Conservation (phyloP, 1,140 invertebrate species). For the Akabosia matsudoensis region DNA sequence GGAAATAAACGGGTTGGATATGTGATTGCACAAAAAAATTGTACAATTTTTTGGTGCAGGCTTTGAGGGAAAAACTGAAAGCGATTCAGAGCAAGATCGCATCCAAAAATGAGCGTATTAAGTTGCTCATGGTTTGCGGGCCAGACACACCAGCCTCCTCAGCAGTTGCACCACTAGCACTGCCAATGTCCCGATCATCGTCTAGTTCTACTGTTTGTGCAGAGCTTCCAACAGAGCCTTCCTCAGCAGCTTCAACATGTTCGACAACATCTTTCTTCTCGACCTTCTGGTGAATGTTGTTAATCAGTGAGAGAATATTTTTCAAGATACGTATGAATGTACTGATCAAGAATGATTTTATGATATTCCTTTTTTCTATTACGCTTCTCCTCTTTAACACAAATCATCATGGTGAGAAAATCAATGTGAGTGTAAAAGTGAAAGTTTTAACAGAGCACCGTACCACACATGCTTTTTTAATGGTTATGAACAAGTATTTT, state of each 20-base stretch:
- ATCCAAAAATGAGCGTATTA: conserved; percentile 79
- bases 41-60: conserved; percentile 54
- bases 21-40: no score
- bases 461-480: no score
- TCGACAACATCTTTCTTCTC: not conserved
- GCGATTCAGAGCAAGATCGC: conserved; percentile 81
- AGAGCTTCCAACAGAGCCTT: not conserved
- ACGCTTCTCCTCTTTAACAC: not conserved
- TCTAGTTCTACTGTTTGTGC: not conserved
- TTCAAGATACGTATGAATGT: not conserved
- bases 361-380: not conserved
- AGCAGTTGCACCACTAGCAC: not conserved
- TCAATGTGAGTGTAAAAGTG: no score
- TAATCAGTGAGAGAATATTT: not conserved
- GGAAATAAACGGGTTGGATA: no score
- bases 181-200: no score
- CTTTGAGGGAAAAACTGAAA: conserved; percentile 77
- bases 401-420: not conserved
- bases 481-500: no score
- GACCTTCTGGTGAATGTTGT: not conserved
- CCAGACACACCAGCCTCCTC: conserved; percentile 66
- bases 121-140: conserved; percentile 77
- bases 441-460: no score
- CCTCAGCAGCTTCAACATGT: not conserved
- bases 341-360: not conserved